These are phyloP conservation scores for Coleophora deauratella DNA, from an alignment of 2,888 invertebrate genomes.

Conservation along the genomic window DNA sequence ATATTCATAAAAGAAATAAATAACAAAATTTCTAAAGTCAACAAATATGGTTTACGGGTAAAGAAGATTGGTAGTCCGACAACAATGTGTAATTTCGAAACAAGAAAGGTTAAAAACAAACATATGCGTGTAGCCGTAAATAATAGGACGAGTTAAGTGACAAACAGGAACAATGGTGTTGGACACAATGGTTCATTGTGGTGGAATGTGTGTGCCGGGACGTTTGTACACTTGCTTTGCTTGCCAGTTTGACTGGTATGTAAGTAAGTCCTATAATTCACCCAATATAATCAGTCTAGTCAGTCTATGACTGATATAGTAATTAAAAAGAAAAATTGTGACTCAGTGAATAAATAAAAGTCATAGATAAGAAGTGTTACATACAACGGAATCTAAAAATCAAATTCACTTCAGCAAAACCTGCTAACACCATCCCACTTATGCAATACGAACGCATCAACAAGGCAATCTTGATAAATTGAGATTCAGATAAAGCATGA, in stretches of 20 bases:
- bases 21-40: too few relatives aligned
- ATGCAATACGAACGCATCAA: not conserved
- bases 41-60: not conserved
- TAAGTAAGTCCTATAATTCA: too few relatives aligned
- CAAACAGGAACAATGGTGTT: slow-evolving; percentile 29
- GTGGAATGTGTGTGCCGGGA: slow-evolving; percentile 9
- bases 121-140: slow-evolving; percentile 1
- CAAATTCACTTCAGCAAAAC: not conserved
- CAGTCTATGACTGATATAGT: too few relatives aligned
- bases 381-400: too few relatives aligned
- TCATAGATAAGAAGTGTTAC: too few relatives aligned
- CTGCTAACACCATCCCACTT: not conserved
- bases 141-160: slow-evolving; percentile 23
- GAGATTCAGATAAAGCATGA: too few relatives aligned
- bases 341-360: too few relatives aligned
- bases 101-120: not conserved
- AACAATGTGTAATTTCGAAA: not conserved
- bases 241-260: not conserved
- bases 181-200: slow-evolving; percentile 50
- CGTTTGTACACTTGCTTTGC: slow-evolving; percentile 14
- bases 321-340: too few relatives aligned
- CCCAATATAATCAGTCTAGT: too few relatives aligned
- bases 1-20: too few relatives aligned
- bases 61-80: not conserved
- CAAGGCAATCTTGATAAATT: too few relatives aligned